Evolutionary conservation across 2,797 vertebrate species (phyloP).

Genomic region (Gallirallus australis): DNA sequence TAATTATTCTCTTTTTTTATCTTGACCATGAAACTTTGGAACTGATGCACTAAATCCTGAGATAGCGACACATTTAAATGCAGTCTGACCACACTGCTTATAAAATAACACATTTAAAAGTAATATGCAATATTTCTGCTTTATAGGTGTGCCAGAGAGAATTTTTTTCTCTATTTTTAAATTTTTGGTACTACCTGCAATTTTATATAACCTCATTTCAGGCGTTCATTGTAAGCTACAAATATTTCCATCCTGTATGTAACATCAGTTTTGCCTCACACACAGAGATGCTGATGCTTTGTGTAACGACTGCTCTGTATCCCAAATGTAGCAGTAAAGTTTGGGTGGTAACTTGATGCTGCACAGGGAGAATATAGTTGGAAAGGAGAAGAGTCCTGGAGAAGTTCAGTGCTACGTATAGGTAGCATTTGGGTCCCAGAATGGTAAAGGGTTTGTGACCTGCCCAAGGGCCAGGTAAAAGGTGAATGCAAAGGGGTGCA

Average conservation of each 20-base stretch:
- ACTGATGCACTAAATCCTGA: neutral
- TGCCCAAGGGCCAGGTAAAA: neutral
- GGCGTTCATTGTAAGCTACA: neutral
- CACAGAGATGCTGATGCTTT: neutral
- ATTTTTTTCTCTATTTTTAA: neutral
- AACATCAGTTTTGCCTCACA: neutral
- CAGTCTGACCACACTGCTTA: neutral
- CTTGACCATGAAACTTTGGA: neutral
- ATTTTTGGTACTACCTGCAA: neutral
- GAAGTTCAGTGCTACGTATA: fast-evolving
- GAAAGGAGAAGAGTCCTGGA: neutral
- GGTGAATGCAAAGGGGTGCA: neutral
- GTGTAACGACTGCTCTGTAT: neutral
- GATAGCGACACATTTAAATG: neutral
- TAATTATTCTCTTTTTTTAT: neutral
- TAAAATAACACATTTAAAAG: neutral
- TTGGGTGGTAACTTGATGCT: neutral
- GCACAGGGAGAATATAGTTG: neutral
- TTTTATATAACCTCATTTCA: neutral
- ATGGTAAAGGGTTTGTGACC: too few relatives aligned
- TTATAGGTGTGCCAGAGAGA: neutral
- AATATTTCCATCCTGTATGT: fast-evolving
- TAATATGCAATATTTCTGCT: neutral
- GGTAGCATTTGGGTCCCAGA: neutral
- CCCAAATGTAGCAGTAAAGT: neutral